phyloP scores from a whole-genome alignment of 2,113 vertebrate species.

The Boleophthalmus pectinirostris region DNA sequence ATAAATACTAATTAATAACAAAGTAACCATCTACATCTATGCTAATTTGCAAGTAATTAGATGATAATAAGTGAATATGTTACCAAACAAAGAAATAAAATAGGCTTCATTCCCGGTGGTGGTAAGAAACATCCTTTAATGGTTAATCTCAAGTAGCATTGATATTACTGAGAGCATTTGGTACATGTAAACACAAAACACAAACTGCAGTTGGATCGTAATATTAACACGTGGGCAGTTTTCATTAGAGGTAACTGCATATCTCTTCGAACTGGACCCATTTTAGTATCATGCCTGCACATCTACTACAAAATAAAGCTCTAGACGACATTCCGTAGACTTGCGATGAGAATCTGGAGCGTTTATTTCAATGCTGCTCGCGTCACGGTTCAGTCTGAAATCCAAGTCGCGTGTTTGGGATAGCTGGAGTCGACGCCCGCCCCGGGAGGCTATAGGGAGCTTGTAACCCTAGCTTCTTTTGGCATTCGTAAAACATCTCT shows the following conservation, averaged over 20 bases:
- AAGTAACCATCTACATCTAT: too few relatives aligned
- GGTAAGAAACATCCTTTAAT: constrained; percentile 76
- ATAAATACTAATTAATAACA: too few relatives aligned
- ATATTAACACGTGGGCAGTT: constrained; percentile 52
- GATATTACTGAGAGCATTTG: constrained; percentile 47
- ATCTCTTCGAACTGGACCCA: constrained; percentile 71
- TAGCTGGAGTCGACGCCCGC: constrained; percentile 17
- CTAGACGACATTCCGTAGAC: constrained; percentile 31
- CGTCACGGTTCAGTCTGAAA: constrained; percentile 42
- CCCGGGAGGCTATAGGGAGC: neutral
- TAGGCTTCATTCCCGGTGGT: constrained; percentile 32
- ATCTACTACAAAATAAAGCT: constrained; percentile 16
- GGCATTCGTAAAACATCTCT: constrained; percentile 29
- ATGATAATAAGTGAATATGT: too few relatives aligned
- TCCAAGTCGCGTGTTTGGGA: constrained; percentile 46
- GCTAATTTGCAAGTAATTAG: too few relatives aligned
- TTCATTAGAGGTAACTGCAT: constrained; percentile 61
- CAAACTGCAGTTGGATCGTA: constrained; percentile 22
- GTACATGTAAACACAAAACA: constrained; percentile 56
- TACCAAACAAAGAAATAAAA: constrained; percentile 28
- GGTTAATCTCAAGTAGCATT: constrained; percentile 60
- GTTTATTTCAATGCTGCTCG: constrained; percentile 35
- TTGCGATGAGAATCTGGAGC: constrained; percentile 8
- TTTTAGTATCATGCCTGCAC: constrained; percentile 17
- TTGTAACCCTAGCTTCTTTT: constrained; percentile 32